Evolutionary conservation across 2,888 invertebrate genomes (phyloP).

Genomic region (Gymnocheta viridis): DNA sequence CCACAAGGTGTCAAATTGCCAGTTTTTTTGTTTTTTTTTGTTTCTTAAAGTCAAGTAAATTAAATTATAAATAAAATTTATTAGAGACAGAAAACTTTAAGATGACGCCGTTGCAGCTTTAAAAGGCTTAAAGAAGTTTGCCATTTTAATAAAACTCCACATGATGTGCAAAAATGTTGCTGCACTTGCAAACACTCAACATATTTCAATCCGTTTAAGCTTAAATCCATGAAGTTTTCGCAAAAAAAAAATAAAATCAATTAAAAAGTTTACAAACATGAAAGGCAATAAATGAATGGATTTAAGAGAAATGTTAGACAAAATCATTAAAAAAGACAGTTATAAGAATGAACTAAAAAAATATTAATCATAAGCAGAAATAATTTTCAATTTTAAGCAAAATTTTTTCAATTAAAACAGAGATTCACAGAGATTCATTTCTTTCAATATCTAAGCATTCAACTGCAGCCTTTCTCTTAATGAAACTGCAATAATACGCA

Average conservation of each 20-base stretch:
- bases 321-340: neutral
- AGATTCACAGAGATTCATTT: too few species aligned
- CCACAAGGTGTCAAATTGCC: conserved; percentile 81
- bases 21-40: conserved; percentile 43
- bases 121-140: neutral
- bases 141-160: conserved; percentile 6
- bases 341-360: too few species aligned
- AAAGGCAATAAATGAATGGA: neutral
- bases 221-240: conserved; percentile 20
- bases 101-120: conserved; percentile 21
- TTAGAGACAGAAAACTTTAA: neutral
- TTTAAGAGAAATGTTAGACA: neutral
- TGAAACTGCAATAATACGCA: too few species aligned
- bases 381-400: too few species aligned
- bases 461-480: too few species aligned
- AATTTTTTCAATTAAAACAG: too few species aligned
- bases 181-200: neutral
- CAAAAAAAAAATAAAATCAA: conserved; percentile 3
- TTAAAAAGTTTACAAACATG: conserved; percentile 1
- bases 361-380: too few species aligned
- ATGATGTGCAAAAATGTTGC: neutral
- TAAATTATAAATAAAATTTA: conserved; percentile 32
- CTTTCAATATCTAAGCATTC: too few species aligned
- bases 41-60: neutral
- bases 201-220: conserved; percentile 39